Evolutionary conservation across 2,888 invertebrate species (phyloP), one percentile per base, ranked within the genome.

Genomic region (Drosophila rellima): DNA sequence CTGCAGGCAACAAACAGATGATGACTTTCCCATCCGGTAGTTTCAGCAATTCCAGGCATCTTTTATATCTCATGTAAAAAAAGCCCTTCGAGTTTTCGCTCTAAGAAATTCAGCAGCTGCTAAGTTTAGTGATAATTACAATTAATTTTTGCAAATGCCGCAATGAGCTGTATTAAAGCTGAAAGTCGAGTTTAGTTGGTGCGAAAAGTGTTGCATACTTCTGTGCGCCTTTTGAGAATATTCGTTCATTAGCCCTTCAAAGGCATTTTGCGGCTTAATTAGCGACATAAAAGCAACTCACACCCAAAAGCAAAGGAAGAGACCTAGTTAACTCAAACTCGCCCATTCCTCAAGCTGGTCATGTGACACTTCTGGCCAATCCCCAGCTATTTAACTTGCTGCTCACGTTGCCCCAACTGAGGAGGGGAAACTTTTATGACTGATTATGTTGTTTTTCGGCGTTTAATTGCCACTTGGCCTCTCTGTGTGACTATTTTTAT

Each of bases 381-480:
- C 35, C 57, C 54, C 59, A 47, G 70, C 78, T 66, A 67, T 37
- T 82, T 78, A 57, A 55, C 70, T 73, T 81, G 71, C 82, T 35
- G 69, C 88, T 87, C 82, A 82, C 82, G 82, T 82, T 78, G 72
- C 60, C 35, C 7, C 42, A 35, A 44, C 42, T 11, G 8, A 29
- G 45, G 26, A 17, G 39, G 57, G 47, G 61, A 47, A 15, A 70
- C 57, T 82, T 82, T 82, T 82, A 87, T 82, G 82, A 82, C 84
- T 82, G 82, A 82, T 87, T 82, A 82, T 82, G 82, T 76, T 78
- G 88, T 84, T 78, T 83, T 87, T 76, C 78, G 82, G 82, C 82
- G 65, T 82, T 82, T 82, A 82, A 82, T 82, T 82, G 82, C 88
- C 82, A 82, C 82, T 82, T 87, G 82, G 71, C 63, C 60, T 60